Evolutionary conservation across 2,797 vertebrate genomes (phyloP).

Genomic region (Pelochelys cantorii): DNA sequence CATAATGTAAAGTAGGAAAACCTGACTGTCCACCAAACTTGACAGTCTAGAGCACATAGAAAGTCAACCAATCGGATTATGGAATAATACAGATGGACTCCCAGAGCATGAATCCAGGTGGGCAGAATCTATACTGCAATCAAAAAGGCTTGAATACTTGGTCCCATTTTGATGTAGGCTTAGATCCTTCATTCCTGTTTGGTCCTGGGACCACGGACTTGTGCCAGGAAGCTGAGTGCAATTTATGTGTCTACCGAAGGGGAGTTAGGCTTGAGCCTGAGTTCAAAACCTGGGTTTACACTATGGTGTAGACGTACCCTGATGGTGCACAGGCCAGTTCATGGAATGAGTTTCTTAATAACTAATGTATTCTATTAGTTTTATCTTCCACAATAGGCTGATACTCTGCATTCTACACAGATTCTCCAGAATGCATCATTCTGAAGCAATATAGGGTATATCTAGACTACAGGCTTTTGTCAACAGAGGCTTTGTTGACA

Average conservation of each 20-base stretch:
- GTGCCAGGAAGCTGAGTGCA: background rate
- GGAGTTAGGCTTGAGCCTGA: background rate
- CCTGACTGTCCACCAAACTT: background rate
- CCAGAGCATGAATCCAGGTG: background rate
- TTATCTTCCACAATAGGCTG: too few relatives aligned
- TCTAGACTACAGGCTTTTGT: too few relatives aligned
- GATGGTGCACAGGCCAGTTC: too few relatives aligned
- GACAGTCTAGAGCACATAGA: background rate
- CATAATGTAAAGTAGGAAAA: background rate
- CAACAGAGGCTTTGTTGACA: too few relatives aligned
- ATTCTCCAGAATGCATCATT: too few relatives aligned
- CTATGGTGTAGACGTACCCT: too few relatives aligned
- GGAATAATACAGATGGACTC: background rate
- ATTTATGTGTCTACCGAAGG: background rate
- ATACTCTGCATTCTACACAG: too few relatives aligned
- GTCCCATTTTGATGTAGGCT: background rate
- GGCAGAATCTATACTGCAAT: background rate
- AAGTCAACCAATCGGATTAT: background rate
- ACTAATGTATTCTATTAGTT: too few relatives aligned
- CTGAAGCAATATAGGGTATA: too few relatives aligned
- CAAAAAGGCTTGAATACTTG: background rate
- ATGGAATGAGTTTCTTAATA: too few relatives aligned
- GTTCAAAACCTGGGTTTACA: background rate
- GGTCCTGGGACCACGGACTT: background rate
- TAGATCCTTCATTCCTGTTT: background rate